These are phyloP conservation scores for Cotesia chilonis DNA, from an alignment of 1,140 invertebrate species.

Conservation along the genomic window DNA sequence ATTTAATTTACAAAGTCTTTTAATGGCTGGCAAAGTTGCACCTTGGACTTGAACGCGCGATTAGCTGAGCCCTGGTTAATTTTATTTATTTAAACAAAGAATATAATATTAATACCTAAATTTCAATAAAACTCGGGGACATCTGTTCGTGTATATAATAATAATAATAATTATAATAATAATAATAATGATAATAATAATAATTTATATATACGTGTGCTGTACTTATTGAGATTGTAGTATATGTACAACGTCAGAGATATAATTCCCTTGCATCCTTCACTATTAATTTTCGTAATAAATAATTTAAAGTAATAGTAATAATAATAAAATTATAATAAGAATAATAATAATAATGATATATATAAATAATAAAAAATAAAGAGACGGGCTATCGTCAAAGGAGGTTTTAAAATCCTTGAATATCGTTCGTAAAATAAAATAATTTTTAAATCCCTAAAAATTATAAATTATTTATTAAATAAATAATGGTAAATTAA, in stretches of 20 bases:
- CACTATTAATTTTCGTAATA: slow-evolving; percentile 32
- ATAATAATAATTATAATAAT: no score
- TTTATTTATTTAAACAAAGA: background rate
- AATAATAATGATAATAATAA: slow-evolving; percentile 24
- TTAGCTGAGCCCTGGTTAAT: slow-evolving; percentile 11
- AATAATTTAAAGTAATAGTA: slow-evolving; percentile 12
- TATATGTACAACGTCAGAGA: slow-evolving; percentile 30
- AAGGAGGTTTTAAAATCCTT: slow-evolving; percentile 35
- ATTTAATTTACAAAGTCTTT: slow-evolving; percentile 39
- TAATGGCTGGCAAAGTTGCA: slow-evolving; percentile 36
- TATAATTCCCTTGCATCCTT: slow-evolving; percentile 27
- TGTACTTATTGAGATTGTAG: slow-evolving; percentile 38
- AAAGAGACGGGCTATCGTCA: slow-evolving; percentile 26
- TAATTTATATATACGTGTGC: slow-evolving; percentile 3
- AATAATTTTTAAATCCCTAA: slow-evolving; percentile 35
- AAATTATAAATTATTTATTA: background rate
- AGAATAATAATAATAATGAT: no score
- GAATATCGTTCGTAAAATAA: slow-evolving; percentile 38
- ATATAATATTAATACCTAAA: background rate
- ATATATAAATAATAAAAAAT: no score
- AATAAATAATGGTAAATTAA: no score
- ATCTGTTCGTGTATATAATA: slow-evolving; percentile 30
- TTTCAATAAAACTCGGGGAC: background rate
- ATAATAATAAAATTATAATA: no score
- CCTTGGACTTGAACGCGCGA: slow-evolving; percentile 28